These are phyloP conservation scores for Xestia ashworthii DNA, from an alignment of 2,888 invertebrate genomes.

Conservation along the genomic window DNA sequence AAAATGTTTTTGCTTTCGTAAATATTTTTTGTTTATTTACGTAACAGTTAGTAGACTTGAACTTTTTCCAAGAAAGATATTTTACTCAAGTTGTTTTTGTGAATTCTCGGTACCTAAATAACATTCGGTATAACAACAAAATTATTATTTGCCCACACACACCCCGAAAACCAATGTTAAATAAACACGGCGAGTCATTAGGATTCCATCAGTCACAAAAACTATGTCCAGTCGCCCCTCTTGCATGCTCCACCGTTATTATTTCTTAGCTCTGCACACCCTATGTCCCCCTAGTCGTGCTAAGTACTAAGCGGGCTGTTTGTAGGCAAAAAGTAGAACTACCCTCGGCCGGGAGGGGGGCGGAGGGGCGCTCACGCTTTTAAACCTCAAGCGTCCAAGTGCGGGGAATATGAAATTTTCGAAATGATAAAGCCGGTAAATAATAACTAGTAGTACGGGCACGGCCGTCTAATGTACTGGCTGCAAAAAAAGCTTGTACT, in stretches of 20 bases:
- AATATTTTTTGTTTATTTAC: slow-evolving; percentile 10
- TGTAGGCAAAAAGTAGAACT: slow-evolving; percentile 86
- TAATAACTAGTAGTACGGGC: slow-evolving; percentile 90
- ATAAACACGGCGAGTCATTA: slow-evolving; percentile 69
- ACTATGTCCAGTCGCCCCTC: slow-evolving; percentile 78
- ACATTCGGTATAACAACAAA: background rate
- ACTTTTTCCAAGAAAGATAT: background rate
- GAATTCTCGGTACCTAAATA: background rate
- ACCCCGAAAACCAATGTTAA: slow-evolving; percentile 50
- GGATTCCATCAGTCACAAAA: slow-evolving; percentile 74
- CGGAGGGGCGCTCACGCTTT: slow-evolving; percentile 83
- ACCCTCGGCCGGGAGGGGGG: slow-evolving; percentile 68
- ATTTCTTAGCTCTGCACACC: slow-evolving; percentile 85
- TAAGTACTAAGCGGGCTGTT: slow-evolving; percentile 85
- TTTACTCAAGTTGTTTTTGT: too few relatives aligned
- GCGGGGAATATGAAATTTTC: slow-evolving; percentile 91
- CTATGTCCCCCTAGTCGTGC: slow-evolving; percentile 82
- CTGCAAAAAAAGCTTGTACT: slow-evolving; percentile 71
- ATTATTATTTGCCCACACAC: slow-evolving; percentile 10
- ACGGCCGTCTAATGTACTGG: slow-evolving; percentile 83
- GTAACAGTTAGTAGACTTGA: background rate
- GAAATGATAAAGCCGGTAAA: slow-evolving; percentile 91
- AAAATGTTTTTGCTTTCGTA: background rate
- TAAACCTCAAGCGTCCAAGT: slow-evolving; percentile 91
- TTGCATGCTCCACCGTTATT: slow-evolving; percentile 87